phyloP scores from a whole-genome alignment of 2,113 vertebrate species.

The Casuarius casuarius region DNA sequence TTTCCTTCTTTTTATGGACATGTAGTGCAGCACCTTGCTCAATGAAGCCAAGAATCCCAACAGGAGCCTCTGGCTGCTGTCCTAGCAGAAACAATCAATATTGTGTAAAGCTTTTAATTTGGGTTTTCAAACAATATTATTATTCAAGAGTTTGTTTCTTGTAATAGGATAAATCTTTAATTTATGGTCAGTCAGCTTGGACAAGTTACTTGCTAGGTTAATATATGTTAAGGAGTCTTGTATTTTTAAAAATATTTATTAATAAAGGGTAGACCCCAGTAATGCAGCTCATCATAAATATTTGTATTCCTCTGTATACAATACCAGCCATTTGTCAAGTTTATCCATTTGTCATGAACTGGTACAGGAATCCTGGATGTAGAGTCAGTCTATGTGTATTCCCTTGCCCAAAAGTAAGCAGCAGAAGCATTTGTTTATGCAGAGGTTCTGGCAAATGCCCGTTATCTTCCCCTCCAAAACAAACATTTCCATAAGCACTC shows the following conservation, averaged over 20 bases:
- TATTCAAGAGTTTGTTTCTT: neutral
- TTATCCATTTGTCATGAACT: slow-evolving; percentile 8
- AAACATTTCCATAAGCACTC: neutral
- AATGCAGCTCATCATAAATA: neutral
- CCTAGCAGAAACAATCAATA: neutral
- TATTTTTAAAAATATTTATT: neutral
- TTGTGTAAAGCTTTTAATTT: neutral
- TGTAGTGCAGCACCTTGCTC: neutral
- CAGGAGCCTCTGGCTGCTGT: neutral
- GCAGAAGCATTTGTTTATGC: neutral
- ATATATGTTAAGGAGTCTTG: neutral
- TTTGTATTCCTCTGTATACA: neutral
- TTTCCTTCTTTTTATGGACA: neutral
- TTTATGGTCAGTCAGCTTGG: neutral
- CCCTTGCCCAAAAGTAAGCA: slow-evolving; percentile 22
- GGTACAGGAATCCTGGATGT: neutral
- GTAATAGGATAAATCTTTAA: neutral
- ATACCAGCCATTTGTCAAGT: neutral
- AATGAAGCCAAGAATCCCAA: neutral
- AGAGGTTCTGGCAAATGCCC: neutral
- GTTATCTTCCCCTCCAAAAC: neutral
- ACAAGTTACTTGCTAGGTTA: neutral
- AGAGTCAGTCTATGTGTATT: neutral
- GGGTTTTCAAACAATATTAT: neutral
- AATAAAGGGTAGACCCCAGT: neutral